Conservation (phyloP, 2,888 invertebrate genomes). For the Cosmorhoe ocellata region DNA sequence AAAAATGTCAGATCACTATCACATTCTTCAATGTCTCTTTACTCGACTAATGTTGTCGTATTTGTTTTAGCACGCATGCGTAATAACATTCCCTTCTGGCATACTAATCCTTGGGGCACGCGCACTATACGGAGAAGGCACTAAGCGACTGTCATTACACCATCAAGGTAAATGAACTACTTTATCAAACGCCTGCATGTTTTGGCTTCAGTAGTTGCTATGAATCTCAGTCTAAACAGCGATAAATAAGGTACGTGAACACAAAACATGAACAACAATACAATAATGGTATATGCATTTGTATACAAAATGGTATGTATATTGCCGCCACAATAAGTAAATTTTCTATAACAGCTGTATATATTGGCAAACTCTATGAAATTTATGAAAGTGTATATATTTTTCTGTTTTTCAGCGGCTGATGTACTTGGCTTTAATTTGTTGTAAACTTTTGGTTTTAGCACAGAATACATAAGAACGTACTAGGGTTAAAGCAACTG, state of each 20-base stretch:
- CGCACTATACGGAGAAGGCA: constrained; percentile 64
- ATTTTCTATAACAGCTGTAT: constrained; percentile 65
- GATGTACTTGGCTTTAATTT: constrained; percentile 39
- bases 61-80: constrained; percentile 83
- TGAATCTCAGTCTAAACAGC: constrained; percentile 26
- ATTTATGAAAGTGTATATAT: constrained; percentile 46
- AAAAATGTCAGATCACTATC: constrained; percentile 46
- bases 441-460: too few species aligned
- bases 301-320: constrained; percentile 40
- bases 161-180: constrained; percentile 65
- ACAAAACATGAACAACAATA: constrained; percentile 27
- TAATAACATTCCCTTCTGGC: constrained; percentile 83
- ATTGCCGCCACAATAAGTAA: constrained; percentile 27
- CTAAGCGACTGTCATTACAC: constrained; percentile 49
- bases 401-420: constrained; percentile 49
- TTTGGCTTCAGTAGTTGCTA: constrained; percentile 47
- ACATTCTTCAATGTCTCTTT: constrained; percentile 45
- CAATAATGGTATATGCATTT: background rate
- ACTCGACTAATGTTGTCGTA: constrained; percentile 75
- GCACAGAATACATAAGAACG: too few species aligned
- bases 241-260: constrained; percentile 56
- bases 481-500: too few species aligned
- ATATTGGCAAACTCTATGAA: constrained; percentile 57
- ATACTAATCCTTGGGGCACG: constrained; percentile 78
- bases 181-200: constrained; percentile 35